phyloP scores from a whole-genome alignment of 1,140 invertebrate genomes.

The Drosophila truncata region DNA sequence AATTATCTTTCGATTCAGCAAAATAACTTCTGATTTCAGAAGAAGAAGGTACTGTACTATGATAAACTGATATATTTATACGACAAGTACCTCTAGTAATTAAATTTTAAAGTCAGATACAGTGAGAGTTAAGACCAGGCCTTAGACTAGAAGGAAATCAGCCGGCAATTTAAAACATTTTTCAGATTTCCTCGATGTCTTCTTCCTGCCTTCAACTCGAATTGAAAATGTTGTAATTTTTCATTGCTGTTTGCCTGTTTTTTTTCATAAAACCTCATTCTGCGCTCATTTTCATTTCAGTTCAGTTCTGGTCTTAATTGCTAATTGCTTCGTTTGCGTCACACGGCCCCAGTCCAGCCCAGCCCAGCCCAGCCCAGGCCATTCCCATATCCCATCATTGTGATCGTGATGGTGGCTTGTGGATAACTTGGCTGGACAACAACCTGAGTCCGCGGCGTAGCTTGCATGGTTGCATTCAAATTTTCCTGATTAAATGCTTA shows the following conservation, averaged over 20 bases:
- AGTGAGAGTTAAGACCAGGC: background rate
- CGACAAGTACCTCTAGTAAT: background rate
- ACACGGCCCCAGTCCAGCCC: conserved; percentile 24
- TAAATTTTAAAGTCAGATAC: background rate
- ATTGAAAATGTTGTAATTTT: conserved; percentile 21
- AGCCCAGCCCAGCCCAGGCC: background rate
- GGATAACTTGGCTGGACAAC: conserved; percentile 14
- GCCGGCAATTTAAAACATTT: background rate
- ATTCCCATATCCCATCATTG: conserved; percentile 6
- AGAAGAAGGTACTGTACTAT: no score
- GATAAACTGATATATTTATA: background rate
- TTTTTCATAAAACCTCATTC: conserved; percentile 10
- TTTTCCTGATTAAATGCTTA: conserved; percentile 78
- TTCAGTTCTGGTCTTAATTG: conserved; percentile 67
- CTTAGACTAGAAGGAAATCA: background rate
- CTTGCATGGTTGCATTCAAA: conserved; percentile 72
- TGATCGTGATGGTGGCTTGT: conserved; percentile 8
- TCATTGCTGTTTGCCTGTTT: background rate
- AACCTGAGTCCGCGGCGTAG: conserved; percentile 18
- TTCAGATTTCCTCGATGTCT: background rate
- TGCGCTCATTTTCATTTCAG: conserved; percentile 24
- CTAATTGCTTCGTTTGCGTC: conserved; percentile 80
- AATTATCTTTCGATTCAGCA: no score
- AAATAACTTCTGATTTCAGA: no score
- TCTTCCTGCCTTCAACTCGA: background rate